A percentile compares a stretch with the other conserved stretches of the same genome.
These are phyloP conservation scores for Acromyrmex heyeri DNA, from an alignment of 1,140 invertebrate genomes.

Conservation along the genomic window DNA sequence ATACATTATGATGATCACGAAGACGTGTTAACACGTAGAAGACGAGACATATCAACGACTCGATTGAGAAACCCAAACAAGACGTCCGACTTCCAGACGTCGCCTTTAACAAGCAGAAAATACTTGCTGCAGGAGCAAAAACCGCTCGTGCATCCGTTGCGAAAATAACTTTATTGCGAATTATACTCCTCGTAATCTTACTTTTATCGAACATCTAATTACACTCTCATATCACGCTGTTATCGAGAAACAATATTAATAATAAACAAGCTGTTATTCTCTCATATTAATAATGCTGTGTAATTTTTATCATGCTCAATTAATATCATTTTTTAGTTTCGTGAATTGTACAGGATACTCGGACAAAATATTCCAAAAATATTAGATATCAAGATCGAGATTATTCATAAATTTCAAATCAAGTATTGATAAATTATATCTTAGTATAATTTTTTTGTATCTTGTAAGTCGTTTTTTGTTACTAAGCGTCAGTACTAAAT, in stretches of 20 bases:
- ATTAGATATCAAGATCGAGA: neutral
- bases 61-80: slow-evolving; percentile 44
- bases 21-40: slow-evolving; percentile 49
- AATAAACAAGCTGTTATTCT: neutral
- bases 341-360: neutral
- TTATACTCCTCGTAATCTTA: neutral
- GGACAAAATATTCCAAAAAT: neutral
- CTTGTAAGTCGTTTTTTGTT: neutral
- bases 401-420: neutral
- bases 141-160: neutral
- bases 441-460: neutral
- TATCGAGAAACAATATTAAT: neutral
- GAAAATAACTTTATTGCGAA: slow-evolving; percentile 5
- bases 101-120: slow-evolving; percentile 12
- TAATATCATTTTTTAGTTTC: neutral
- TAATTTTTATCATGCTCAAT: neutral
- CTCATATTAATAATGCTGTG: neutral
- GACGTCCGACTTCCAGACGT: slow-evolving; percentile 34
- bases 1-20: slow-evolving; percentile 56
- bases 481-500: neutral
- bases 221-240: neutral
- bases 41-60: slow-evolving; percentile 37
- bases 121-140: neutral
- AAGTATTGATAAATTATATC: neutral
- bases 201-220: slow-evolving; percentile 7